A percentile compares a stretch with the other conserved stretches of the same genome.
Evolutionary conservation across 2,888 invertebrate species (phyloP).

Genomic region (Desoria tigrina): DNA sequence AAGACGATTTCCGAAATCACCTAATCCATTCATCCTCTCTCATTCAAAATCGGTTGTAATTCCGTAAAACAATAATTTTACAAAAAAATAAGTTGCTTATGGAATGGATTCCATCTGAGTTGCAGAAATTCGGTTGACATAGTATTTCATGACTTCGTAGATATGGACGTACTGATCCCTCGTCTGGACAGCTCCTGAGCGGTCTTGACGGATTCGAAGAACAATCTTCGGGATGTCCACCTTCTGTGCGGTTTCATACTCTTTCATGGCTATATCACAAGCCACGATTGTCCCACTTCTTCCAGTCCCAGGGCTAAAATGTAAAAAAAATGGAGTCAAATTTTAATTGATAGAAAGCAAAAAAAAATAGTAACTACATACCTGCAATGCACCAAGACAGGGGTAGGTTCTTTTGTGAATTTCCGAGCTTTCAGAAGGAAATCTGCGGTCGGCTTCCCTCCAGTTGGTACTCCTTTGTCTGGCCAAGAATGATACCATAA

Average conservation of each 20-base stretch:
- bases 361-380: conserved; percentile 20
- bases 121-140: conserved; percentile 40
- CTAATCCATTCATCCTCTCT: no score
- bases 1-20: no score
- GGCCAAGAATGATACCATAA: conserved; percentile 94
- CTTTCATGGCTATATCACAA: conserved; percentile 82
- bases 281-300: conserved; percentile 83
- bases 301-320: conserved; percentile 77
- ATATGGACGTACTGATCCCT: conserved; percentile 89
- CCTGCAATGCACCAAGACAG: conserved; percentile 77
- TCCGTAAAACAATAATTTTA: no score
- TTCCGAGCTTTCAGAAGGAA: conserved; percentile 81
- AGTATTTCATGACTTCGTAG: conserved; percentile 69
- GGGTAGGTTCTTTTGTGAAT: conserved; percentile 64
- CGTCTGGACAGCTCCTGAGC: conserved; percentile 86
- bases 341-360: not conserved
- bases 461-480: conserved; percentile 78
- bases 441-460: conserved; percentile 79
- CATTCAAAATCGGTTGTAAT: no score
- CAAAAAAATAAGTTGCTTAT: no score
- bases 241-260: conserved; percentile 75
- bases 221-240: conserved; percentile 86
- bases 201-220: conserved; percentile 77
- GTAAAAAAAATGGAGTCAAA: not conserved
- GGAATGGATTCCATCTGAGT: conserved; percentile 47